Percentiles rank a stretch among this genome's conserved stretches.
Conservation (phyloP, 2,797 vertebrate genomes). For the Todus mexicanus region DNA sequence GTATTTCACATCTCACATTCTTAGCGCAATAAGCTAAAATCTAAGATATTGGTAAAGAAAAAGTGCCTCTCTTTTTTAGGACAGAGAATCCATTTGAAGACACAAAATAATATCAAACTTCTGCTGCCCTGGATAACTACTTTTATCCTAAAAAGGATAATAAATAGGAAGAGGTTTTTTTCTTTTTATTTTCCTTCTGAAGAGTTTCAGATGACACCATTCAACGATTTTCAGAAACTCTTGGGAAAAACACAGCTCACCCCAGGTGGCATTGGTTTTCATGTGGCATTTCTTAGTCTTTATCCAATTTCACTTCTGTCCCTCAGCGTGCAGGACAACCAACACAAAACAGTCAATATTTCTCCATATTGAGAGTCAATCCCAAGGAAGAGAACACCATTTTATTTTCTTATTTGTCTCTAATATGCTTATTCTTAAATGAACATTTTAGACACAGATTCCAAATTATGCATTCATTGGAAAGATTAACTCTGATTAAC, state of each 20-base stretch:
- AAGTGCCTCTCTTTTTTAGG: not conserved
- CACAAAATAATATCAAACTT: not conserved
- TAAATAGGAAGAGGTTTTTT: not conserved
- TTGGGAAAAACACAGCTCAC: not conserved
- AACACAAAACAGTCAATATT: constrained; percentile 32
- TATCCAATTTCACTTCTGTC: constrained; percentile 23
- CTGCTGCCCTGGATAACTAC: not conserved
- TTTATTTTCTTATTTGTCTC: constrained; percentile 37
- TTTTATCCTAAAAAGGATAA: not conserved
- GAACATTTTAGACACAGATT: constrained; percentile 74
- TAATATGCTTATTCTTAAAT: constrained; percentile 64
- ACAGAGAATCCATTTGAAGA: not conserved
- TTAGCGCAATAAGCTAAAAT: not conserved
- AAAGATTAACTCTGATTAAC: constrained; percentile 82
- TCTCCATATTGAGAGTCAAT: constrained; percentile 31
- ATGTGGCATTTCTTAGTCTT: constrained; percentile 3
- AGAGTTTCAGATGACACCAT: not conserved
- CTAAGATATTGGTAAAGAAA: not conserved
- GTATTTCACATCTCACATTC: not conserved
- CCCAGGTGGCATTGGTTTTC: constrained; percentile 2
- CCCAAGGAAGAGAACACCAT: constrained; percentile 21
- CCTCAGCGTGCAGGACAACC: constrained; percentile 33
- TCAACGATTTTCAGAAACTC: constrained; percentile 13
- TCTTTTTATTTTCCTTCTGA: not conserved
- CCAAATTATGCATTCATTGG: constrained; percentile 78